phyloP scores from a whole-genome alignment of 2,113 vertebrate species.

The Chloroceryle aenea region DNA sequence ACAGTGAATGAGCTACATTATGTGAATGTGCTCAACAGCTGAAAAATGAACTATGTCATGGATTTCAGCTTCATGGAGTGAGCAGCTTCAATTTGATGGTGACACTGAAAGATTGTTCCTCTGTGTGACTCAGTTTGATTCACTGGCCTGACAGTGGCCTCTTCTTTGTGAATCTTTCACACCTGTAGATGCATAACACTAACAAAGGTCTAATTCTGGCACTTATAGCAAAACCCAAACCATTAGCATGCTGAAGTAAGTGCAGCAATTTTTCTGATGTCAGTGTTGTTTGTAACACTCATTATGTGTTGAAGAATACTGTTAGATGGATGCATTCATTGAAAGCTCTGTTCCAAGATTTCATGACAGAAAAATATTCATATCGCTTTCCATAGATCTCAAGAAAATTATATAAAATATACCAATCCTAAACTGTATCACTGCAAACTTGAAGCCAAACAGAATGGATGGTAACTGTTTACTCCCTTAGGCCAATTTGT shows the following conservation, averaged over 20 bases:
- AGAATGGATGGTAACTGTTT: neutral
- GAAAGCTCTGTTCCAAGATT: neutral
- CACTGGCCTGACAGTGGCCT: constrained; percentile 53
- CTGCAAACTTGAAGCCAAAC: neutral
- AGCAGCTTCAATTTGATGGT: constrained; percentile 3
- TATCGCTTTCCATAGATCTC: neutral
- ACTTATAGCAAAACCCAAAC: constrained; percentile 5
- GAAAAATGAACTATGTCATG: constrained; percentile 61
- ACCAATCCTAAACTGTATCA: neutral
- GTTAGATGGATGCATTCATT: neutral
- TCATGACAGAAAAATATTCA: neutral
- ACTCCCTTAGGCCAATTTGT: neutral
- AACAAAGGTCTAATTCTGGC: constrained; percentile 57
- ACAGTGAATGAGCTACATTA: constrained; percentile 63
- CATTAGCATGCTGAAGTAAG: neutral
- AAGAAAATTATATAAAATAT: neutral
- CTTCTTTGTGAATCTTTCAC: constrained; percentile 27
- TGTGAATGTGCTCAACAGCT: constrained; percentile 63
- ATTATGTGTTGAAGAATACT: neutral
- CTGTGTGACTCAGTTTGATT: constrained; percentile 25
- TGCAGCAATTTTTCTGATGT: constrained; percentile 6
- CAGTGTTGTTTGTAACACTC: neutral
- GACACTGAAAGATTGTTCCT: constrained; percentile 52
- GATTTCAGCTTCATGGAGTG: constrained; percentile 41
- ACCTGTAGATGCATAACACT: constrained; percentile 67